Evolutionary conservation across 2,797 vertebrate genomes (phyloP).

Genomic region (Dermochelys coriacea): DNA sequence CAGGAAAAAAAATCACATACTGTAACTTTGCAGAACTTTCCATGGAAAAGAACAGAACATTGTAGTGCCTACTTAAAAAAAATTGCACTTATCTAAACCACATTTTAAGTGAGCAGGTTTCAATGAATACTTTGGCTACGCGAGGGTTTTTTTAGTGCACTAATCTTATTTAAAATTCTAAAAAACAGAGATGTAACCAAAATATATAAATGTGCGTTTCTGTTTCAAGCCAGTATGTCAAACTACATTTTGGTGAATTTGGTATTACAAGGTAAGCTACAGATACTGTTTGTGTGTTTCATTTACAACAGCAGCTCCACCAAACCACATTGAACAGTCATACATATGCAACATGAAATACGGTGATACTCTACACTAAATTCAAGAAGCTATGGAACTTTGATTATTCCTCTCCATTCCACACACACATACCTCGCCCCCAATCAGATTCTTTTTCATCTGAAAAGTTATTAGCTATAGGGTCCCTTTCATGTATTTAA

Average conservation of each 20-base stretch:
- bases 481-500: rapidly evolving
- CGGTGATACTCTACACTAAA: neutral
- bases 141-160: neutral
- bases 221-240: neutral
- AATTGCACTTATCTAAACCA: neutral
- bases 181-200: neutral
- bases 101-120: neutral
- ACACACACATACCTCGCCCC: neutral
- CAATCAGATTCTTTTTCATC: neutral
- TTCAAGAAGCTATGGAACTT: neutral
- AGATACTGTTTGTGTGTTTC: neutral
- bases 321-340: rapidly evolving
- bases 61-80: neutral
- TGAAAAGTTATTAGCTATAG: neutral
- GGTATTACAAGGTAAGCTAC: neutral
- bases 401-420: neutral
- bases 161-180: neutral
- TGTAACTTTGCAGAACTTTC: neutral
- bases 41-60: neutral
- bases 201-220: neutral
- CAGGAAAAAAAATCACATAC: neutral
- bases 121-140: neutral
- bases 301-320: neutral
- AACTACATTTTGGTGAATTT: neutral
- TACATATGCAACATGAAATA: neutral